Base-by-base conservation (phyloP, 2,797 vertebrate genomes). In the Podarcis lilfordi region DNA sequence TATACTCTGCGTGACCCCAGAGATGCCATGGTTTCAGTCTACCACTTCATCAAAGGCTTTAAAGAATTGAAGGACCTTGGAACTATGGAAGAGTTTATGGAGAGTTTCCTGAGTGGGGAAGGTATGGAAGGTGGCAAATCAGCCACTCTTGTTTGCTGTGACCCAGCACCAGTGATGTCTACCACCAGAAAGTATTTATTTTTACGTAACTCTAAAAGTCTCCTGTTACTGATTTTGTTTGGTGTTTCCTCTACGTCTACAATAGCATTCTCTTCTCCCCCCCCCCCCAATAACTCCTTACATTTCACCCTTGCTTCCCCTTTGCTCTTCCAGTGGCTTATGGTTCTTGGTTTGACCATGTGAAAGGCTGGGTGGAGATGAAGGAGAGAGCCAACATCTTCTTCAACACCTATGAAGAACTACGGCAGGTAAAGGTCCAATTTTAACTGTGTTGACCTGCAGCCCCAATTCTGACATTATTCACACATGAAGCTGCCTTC, bases 291-390 rank as follows among this genome's bases (percentile, higher is more conserved):
- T 29, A 15, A 29, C 15, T 4, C 4, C 25, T 43, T 27, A 80
- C 45, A 19, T 50, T 3, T 8, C 1, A 71, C 32, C 11, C 21
- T 8, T 10, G 27, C 21, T 27, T 21, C 35, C 55, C 11, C 35
- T 76, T 6, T 81, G n/a, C 80, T 90, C 71, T 86, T 11, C 8
- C 88, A 94, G 93, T 93, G 82, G 55, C 61, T 6, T 91, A 81
- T 8, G 91, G 94, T 9, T 94, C 90, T 68, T 95, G 93, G 91
- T 94, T 94, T 25, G 66, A 93, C 68, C 92, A 92, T 0, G 66
- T 94, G 72, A 59, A 11, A 69, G 90, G 89, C 61, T 94, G 92
- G 93, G 64, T 90, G 87, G 61, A 86, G 68, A 23, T 93, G 87
- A 93, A 91, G 82, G 90, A 82, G 17, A 83, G 1, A 0, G 45